These are phyloP conservation scores for Ptilonorhynchus violaceus DNA, from an alignment of 2,113 vertebrate genomes.

Conservation along the genomic window DNA sequence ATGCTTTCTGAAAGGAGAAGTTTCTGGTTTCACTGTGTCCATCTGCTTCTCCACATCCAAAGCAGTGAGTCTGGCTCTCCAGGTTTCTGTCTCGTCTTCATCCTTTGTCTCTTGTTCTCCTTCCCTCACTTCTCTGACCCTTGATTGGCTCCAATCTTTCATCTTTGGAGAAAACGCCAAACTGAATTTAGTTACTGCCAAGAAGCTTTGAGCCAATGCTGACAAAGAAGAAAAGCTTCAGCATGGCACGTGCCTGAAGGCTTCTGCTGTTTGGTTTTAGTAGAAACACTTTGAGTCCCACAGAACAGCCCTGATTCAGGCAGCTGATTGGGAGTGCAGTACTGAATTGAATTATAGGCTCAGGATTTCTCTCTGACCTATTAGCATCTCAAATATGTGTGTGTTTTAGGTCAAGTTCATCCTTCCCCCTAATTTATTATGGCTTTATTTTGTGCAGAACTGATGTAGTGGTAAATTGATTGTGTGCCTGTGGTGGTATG, in stretches of 20 bases:
- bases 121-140: neutral
- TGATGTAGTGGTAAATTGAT: slow-evolving; percentile 21
- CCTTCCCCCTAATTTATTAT: neutral
- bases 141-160: neutral
- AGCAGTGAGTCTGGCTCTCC: neutral
- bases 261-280: neutral
- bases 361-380: neutral
- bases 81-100: neutral
- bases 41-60: neutral
- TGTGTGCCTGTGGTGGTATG: neutral
- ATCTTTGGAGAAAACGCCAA: neutral
- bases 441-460: neutral
- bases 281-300: neutral
- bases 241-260: neutral
- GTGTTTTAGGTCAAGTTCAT: neutral
- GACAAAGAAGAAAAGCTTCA: neutral
- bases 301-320: neutral
- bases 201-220: neutral
- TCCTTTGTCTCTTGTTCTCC: neutral
- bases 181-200: neutral
- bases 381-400: neutral
- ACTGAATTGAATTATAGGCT: slow-evolving; percentile 39
- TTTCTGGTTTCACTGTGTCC: neutral
- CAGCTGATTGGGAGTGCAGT: neutral
- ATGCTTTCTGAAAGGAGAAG: neutral